Evolutionary conservation across 2,888 invertebrate species (phyloP), one percentile per base, ranked within the genome.

Genomic region (Heliconius charithonia): DNA sequence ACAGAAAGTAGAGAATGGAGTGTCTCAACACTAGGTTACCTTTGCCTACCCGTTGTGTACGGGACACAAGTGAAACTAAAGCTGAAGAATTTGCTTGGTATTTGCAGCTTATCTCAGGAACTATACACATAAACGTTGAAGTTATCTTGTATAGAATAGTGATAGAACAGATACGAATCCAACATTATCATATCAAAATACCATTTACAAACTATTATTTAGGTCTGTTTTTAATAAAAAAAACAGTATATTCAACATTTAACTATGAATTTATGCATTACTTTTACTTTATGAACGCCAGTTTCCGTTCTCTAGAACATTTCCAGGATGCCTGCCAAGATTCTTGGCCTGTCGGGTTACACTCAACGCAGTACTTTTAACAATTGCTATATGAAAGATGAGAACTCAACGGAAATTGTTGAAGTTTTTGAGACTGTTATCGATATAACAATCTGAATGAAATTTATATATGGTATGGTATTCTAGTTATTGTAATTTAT

Each of bases 311-410:
- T 76, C 45, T 67, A 78, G 76, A 78, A 82, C 77, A 81, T 80
- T 76, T 79, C 59, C 80, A 80, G 80, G 77, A 81, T 74, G 74
- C 62, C 75, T 83, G 84, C 83, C 83, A 83, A 83, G 69, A 76
- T 25, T 72, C 72, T 29, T 19, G 72, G 67, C 75, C 75, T 78
- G 73, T 63, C 56, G 67, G 67, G 77, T 69, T 76, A 72, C 67
- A 69, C 79, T 73, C 65, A 59, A 72, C 65, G 67, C 69, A 51
- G 72, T 56, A 56, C 19, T 65, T 45, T 77, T 72, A 51, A 77
- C 77, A 72, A 77, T 66, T 56, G 65, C 13, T 65, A 72, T 72
- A 66, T 66, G 65, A 72, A 72, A 66, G 71, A 51, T 72, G 67
- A 67, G 66, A 63, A 76, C 41, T 70, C 41, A 51, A 63, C 41